Evolutionary conservation across 2,888 invertebrate genomes (phyloP), one percentile per base, ranked within the genome.

Genomic region (Dioctria linearis): DNA sequence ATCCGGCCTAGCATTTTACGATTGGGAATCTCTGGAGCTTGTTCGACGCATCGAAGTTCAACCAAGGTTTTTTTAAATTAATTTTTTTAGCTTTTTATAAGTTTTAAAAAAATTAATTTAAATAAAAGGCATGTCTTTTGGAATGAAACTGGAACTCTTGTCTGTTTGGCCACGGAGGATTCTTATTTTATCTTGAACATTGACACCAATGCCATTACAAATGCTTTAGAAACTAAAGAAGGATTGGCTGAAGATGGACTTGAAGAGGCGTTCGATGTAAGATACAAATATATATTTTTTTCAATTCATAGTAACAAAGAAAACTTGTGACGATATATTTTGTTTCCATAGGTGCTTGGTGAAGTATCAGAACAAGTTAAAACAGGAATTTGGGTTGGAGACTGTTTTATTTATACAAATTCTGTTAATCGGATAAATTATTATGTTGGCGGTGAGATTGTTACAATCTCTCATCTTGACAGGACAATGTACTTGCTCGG

Each of bases 361-460:
- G 97, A 97, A 89, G 94, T 98, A 79, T 95, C 93, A 84, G 99
- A 99, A 89, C 92, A 93, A 37, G 98, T 99, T 1, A 95, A 96
- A 87, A 98, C 98, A 0, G 98, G 98, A 4, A 89, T 97, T 11
- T 99, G 98, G 98, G 96, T 99, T 9, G 98, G 99, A 4, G 99
- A 99, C 89, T 99, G 99, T 88, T 99, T 99, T 89, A 98, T 99
- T 85, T 99, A 99, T 90, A 99, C 99, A 0, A 99, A 99, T 89
- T 94, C 96, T 46, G 95, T 98, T 2, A 99, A 99, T 90, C 92
- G 99, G 82, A 95, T 99, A 83, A 99, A 99, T 89, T 99, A 99
- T 88, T 99, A 98, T 87, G 99, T 99, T 25, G 99, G 99, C 43
- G 99, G 99, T 25, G 99, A 99, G 90, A 95, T 99, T 82, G 99